These are phyloP conservation scores for Lophura nycthemera DNA, from an alignment of 2,113 vertebrate genomes.

Conservation along the genomic window DNA sequence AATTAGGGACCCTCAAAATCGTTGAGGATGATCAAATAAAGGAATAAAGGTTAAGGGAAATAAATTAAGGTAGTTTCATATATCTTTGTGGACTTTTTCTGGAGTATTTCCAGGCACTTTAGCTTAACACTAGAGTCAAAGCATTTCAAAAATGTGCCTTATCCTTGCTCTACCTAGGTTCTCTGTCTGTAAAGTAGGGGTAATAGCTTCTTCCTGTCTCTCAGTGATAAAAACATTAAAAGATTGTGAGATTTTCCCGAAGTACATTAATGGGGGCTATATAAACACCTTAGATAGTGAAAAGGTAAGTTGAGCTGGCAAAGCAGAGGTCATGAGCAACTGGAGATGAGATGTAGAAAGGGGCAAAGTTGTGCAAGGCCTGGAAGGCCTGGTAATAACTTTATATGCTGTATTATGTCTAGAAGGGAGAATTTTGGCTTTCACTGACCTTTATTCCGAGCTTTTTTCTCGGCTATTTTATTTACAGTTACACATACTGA, in stretches of 20 bases:
- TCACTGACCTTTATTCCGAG: slow-evolving; percentile 71
- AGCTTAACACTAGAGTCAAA: not conserved
- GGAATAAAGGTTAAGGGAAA: not conserved
- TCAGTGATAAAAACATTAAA: slow-evolving; percentile 49
- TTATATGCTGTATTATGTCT: slow-evolving; percentile 57
- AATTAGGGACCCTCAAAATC: not conserved
- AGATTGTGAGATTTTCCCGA: not conserved
- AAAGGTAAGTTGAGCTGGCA: slow-evolving; percentile 40
- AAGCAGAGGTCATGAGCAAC: slow-evolving; percentile 25
- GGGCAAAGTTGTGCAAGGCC: not conserved
- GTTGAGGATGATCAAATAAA: not conserved
- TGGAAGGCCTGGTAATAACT: slow-evolving; percentile 61
- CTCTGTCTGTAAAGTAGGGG: not conserved
- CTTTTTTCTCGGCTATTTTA: slow-evolving; percentile 59
- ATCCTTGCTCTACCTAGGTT: not conserved
- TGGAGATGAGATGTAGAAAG: slow-evolving; percentile 40
- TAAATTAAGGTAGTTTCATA: not conserved
- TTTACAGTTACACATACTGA: slow-evolving; percentile 66
- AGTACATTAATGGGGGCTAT: slow-evolving; percentile 25
- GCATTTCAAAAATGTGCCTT: not conserved
- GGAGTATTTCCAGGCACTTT: not conserved
- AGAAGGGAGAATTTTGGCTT: slow-evolving; percentile 56
- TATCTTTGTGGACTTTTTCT: not conserved
- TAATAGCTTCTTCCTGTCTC: slow-evolving; percentile 38
- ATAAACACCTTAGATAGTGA: slow-evolving; percentile 39